phyloP scores from a whole-genome alignment of 2,797 vertebrate species.

The Pipistrellus pygmaeus region DNA sequence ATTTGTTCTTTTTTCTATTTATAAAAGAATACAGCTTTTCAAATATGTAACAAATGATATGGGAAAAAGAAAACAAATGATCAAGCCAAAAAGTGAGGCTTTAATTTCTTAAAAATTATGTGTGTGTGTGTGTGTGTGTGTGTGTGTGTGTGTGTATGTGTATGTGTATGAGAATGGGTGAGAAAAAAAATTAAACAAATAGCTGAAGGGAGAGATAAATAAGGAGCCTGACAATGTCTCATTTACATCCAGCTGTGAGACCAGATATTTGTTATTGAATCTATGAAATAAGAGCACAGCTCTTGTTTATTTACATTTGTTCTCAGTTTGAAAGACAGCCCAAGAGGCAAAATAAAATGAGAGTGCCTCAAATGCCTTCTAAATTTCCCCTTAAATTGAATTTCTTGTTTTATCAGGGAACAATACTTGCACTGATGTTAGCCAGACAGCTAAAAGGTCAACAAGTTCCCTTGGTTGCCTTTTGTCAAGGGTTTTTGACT shows the following conservation, averaged over 20 bases:
- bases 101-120: neutral
- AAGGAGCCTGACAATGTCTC: slow-evolving; percentile 42
- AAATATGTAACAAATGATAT: slow-evolving; percentile 24
- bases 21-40: slow-evolving; percentile 42
- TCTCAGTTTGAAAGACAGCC: slow-evolving; percentile 90
- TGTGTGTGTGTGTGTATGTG: neutral
- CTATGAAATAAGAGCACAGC: slow-evolving; percentile 73
- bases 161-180: neutral
- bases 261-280: slow-evolving; percentile 71
- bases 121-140: too few relatives aligned
- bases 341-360: slow-evolving; percentile 89
- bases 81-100: neutral
- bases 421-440: slow-evolving; percentile 93
- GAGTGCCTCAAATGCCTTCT: slow-evolving; percentile 87
- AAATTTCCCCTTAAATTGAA: slow-evolving; percentile 90
- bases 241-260: slow-evolving; percentile 71
- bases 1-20: neutral
- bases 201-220: neutral
- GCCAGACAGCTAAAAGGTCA: slow-evolving; percentile 93
- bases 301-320: slow-evolving; percentile 88
- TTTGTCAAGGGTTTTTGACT: slow-evolving; percentile 94
- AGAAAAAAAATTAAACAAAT: slow-evolving; percentile 7
- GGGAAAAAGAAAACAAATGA: slow-evolving; percentile 44
- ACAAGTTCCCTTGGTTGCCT: slow-evolving; percentile 91
- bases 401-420: slow-evolving; percentile 92